Conservation (phyloP, 2,888 invertebrate genomes). For the Dysmachus trigonus region DNA sequence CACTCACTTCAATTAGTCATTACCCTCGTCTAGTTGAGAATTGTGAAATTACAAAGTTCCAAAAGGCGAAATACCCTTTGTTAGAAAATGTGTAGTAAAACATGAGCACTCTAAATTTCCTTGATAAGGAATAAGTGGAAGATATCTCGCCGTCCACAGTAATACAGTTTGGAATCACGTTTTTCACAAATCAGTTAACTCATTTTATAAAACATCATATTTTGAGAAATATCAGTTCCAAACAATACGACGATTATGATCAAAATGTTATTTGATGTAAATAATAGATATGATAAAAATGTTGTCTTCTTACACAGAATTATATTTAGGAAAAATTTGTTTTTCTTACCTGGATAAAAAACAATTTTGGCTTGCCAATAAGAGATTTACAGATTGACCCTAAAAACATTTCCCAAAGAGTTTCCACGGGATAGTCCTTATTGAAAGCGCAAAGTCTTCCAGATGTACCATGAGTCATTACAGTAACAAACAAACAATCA, state of each 20-base stretch:
- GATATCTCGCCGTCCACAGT: neutral
- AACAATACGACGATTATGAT: neutral
- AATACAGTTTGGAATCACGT: neutral
- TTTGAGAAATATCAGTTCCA: too few relatives aligned
- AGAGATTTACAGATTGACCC: conserved; percentile 69
- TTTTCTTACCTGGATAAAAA: conserved; percentile 71
- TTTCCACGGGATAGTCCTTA: conserved; percentile 67
- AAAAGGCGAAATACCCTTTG: neutral
- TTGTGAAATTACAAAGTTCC: neutral
- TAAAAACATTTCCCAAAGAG: conserved; percentile 70
- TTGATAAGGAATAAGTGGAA: neutral
- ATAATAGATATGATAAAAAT: too few relatives aligned
- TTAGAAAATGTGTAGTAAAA: neutral
- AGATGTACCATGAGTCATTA: conserved; percentile 74
- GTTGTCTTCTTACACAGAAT: too few relatives aligned
- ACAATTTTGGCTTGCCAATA: conserved; percentile 76
- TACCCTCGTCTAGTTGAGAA: neutral
- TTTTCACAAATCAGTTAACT: neutral
- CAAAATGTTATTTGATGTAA: too few relatives aligned
- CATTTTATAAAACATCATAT: too few relatives aligned
- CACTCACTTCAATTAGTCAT: neutral
- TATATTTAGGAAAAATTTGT: neutral
- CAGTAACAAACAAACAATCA: conserved; percentile 70
- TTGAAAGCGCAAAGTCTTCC: conserved; percentile 71
- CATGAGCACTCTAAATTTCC: neutral